phyloP scores from a whole-genome alignment of 2,113 vertebrate genomes.

The Vombatus ursinus region DNA sequence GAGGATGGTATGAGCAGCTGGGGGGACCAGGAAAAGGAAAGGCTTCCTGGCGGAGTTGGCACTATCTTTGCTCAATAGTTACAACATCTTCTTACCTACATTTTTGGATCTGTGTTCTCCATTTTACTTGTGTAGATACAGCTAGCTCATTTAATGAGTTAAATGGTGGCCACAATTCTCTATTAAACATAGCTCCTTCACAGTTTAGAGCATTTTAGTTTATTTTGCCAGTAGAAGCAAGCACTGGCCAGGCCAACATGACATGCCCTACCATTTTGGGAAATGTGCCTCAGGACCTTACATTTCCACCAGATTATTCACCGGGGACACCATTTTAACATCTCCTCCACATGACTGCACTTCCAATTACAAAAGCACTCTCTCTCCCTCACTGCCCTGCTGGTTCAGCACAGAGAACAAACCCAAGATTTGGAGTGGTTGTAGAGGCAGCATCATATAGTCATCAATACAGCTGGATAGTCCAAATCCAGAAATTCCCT shows the following conservation, averaged over 20 bases:
- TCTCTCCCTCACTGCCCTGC: neutral
- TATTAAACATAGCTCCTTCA: neutral
- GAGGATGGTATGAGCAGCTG: neutral
- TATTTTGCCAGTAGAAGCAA: constrained; percentile 31
- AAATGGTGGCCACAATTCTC: neutral
- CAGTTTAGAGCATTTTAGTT: neutral
- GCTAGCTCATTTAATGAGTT: neutral
- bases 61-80: constrained; percentile 17
- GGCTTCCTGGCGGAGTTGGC: neutral
- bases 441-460: neutral
- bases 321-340: neutral
- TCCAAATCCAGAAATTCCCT: constrained; percentile 43
- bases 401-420: neutral
- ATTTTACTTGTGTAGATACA: neutral
- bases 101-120: constrained; percentile 10
- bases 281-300: constrained; percentile 31
- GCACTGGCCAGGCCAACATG: neutral
- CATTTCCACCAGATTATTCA: neutral
- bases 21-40: neutral
- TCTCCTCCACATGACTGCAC: neutral
- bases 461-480: neutral
- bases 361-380: neutral
- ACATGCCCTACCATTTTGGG: constrained; percentile 5
- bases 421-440: neutral
- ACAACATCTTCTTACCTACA: neutral